Base-by-base conservation (phyloP, 2,113 vertebrate species). In the Drymodes brunneopygia region DNA sequence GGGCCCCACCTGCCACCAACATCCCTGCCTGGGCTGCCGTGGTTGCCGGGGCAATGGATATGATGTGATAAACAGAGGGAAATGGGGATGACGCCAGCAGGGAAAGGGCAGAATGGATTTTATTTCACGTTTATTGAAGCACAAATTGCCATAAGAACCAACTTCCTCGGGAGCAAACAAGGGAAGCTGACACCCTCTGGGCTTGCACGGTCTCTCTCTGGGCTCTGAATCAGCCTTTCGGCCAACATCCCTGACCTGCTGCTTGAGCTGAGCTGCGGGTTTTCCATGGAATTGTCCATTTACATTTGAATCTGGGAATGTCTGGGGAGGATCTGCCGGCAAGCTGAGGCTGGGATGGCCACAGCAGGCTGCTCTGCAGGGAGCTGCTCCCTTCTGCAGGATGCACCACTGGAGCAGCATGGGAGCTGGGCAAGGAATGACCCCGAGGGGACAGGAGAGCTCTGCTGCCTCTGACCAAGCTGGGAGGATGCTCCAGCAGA, bases 121-220 rank as follows among this genome's bases (percentile, higher is more conserved):
- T 90, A 86, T 92, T 96, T 93, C 75, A 64, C 16, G 2, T 95
- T 92, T 80, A 64, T 58, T 86, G 93, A 95, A 93, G 82, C 93
- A 60, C 93, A 90, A 86, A 96, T 96, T 96, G 86, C 88, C 93
- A 33, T 90, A 88, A 96, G 93, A 93, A 93, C 64, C 67, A 54
- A 62, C 79, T 90, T 94, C 62, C 87, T 65, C 10, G 1, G 56
- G 60, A 78, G 92, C 88, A 86, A 81, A 71, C 54, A 51, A 25
- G 95, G 89, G 81, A 67, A 95, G 78, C 64, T 3, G 62, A 92
- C 90, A 69, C 33, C 28, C 58, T 88, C 47, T 66, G 81, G 77
- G 75, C 71, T 58, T 58, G 35, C 12, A 0, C 0, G 35, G 29
- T 50, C 12, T 64, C 62, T 61, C 58, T 18, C 42, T 6, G 67